phyloP scores from a whole-genome alignment of 2,888 invertebrate species.

The Sinodicranocentrus sp. region DNA sequence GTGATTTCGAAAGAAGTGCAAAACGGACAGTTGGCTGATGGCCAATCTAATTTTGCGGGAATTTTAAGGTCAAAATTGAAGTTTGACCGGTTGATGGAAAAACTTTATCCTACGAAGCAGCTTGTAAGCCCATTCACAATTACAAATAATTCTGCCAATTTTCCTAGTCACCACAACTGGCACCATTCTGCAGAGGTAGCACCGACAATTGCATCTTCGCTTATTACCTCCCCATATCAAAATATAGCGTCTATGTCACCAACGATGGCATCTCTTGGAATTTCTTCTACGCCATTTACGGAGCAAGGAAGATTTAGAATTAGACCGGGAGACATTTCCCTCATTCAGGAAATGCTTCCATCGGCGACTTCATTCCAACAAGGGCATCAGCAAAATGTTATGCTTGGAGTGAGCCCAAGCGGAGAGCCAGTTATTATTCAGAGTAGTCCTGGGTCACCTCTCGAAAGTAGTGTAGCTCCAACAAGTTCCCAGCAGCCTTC shows the following conservation, averaged over 20 bases:
- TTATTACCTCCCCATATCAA: conserved; percentile 37
- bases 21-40: no score
- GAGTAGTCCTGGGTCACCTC: conserved; percentile 29
- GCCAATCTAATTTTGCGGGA: conserved; percentile 70
- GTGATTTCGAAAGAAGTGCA: conserved; percentile 33
- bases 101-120: conserved; percentile 68
- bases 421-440: conserved; percentile 65
- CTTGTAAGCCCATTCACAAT: conserved; percentile 58
- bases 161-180: neutral
- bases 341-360: conserved; percentile 7
- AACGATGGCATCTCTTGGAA: conserved; percentile 14
- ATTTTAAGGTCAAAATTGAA: conserved; percentile 74
- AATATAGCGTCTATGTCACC: conserved; percentile 12
- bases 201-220: conserved; percentile 44
- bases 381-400: conserved; percentile 16
- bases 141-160: conserved; percentile 42
- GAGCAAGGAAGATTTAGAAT: conserved; percentile 75
- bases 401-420: conserved; percentile 65
- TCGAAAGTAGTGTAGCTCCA: neutral
- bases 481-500: neutral
- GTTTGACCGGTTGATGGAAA: conserved; percentile 74
- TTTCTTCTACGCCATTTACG: conserved; percentile 44
- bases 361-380: conserved; percentile 12
- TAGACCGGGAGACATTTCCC: conserved; percentile 73
- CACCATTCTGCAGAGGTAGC: neutral